These are phyloP conservation scores for Quadriops clusia DNA, from an alignment of 2,888 invertebrate species.

Conservation along the genomic window DNA sequence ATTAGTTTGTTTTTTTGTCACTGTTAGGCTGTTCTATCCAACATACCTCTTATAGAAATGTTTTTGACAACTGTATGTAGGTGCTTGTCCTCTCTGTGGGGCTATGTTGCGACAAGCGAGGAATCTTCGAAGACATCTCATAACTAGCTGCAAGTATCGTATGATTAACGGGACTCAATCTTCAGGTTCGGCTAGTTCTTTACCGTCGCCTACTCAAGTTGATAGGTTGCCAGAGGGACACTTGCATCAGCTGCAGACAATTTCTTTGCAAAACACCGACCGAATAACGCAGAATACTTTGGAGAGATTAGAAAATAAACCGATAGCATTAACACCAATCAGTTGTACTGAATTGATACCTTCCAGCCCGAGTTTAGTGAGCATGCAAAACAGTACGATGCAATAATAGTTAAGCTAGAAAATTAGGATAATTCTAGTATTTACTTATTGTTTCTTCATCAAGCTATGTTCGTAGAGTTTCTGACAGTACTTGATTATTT, in stretches of 20 bases:
- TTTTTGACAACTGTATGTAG: conserved; percentile 8
- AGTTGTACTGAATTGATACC: conserved; percentile 17
- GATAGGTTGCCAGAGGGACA: conserved; percentile 13
- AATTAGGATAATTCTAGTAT: no score
- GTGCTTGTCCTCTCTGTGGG: conserved; percentile 47
- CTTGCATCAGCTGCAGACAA: conserved; percentile 16
- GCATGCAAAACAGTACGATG: conserved; percentile 9
- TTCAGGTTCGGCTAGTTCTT: conserved; percentile 11
- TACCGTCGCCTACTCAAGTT: conserved; percentile 11
- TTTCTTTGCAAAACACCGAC: conserved; percentile 16
- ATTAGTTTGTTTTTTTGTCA: no score
- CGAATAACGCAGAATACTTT: conserved; percentile 14
- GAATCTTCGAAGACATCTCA: conserved; percentile 46
- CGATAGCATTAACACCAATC: conserved; percentile 16
- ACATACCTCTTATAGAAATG: no score
- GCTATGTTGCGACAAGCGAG: conserved; percentile 47
- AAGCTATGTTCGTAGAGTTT: no score
- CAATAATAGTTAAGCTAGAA: no score
- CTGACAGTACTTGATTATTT: no score
- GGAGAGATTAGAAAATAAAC: conserved; percentile 16
- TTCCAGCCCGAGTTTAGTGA: conserved; percentile 11
- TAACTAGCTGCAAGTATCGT: conserved; percentile 20
- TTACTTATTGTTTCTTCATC: no score
- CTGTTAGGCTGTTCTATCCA: no score
- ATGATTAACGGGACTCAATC: no score